Conservation (phyloP, 2,888 invertebrate genomes). For the Strigamia transsilvanica region DNA sequence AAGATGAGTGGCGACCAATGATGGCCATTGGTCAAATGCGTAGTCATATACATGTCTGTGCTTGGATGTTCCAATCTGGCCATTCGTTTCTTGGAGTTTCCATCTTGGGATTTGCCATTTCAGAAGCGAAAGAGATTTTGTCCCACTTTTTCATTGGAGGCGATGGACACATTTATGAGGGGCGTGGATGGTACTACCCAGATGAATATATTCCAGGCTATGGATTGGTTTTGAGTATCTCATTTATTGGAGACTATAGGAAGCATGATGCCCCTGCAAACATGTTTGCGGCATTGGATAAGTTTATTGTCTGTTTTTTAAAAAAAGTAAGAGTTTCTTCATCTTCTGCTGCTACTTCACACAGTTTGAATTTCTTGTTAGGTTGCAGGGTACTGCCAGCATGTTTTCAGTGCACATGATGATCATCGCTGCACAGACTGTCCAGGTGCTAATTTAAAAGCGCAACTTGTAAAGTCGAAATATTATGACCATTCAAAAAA, state of each 20-base stretch:
- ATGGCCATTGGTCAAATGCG: no score
- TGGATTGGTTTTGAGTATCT: background rate
- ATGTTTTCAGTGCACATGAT: background rate
- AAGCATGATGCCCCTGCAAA: background rate
- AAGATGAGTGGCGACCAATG: no score
- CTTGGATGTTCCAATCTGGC: no score
- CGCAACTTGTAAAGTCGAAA: background rate
- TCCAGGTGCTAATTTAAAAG: background rate
- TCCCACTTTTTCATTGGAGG: background rate
- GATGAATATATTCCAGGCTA: background rate
- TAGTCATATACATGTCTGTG: no score
- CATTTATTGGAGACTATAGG: background rate
- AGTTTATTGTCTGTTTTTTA: background rate
- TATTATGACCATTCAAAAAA: background rate
- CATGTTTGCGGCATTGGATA: background rate
- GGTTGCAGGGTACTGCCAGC: background rate
- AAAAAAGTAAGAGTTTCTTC: background rate
- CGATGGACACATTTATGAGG: background rate
- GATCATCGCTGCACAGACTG: conserved; percentile 1
- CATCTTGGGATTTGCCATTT: no score
- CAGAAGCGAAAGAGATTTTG: background rate
- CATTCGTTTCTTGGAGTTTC: no score
- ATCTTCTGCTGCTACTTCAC: background rate
- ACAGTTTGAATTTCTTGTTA: background rate
- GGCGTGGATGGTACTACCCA: background rate